Evolutionary conservation across 2,113 vertebrate genomes (phyloP), one percentile per base, ranked within the genome.

Genomic region (Apistogramma diplotaenia): DNA sequence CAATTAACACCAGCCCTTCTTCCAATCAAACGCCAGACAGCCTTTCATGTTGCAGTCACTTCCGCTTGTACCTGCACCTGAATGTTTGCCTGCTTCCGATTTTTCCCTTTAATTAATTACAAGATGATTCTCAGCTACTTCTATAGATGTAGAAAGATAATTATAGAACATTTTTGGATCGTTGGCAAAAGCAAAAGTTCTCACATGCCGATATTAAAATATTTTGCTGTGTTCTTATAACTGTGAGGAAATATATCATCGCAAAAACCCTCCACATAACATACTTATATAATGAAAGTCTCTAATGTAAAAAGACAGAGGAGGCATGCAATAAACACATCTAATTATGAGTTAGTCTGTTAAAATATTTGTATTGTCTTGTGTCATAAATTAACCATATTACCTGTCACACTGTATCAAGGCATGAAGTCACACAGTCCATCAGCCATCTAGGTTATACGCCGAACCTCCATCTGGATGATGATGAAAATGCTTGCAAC

Each of bases 351-450:
- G 35, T 43, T 19, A 5, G 12, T n/a, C 27, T 76, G 81, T 74
- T 81, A 56, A 85, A 90, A 84, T 84, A 82, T 89, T 89, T 89
- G 54, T 53, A 76, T 88, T 79, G 78, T 79, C 82, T 81, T 81
- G 58, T 81, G 72, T 79, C 74, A 87, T 85, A 67, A 87, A 86
- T 87, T 33, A 86, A 86, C 84, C 65, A 76, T 76, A 85, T 86
- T 72, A 73, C 76, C 59, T 75, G 83, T 83, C 85, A 85, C 57
- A 79, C 78, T 90, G 70, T 61, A 89, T 87, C 58, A 87, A 80
- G 74, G 59, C 56, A 33, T 33, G 15, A 40, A 82, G 67, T 67
- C 59, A 43, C 79, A 86, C 83, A 86, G 87, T 84, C 84, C 82
- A 74, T 81, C 89, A 82, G 59, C 74, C 51, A 72, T 87, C 74